Evolutionary conservation across 2,797 vertebrate species (phyloP), one percentile per base, ranked within the genome.

Genomic region (Phoeniculus purpureus): DNA sequence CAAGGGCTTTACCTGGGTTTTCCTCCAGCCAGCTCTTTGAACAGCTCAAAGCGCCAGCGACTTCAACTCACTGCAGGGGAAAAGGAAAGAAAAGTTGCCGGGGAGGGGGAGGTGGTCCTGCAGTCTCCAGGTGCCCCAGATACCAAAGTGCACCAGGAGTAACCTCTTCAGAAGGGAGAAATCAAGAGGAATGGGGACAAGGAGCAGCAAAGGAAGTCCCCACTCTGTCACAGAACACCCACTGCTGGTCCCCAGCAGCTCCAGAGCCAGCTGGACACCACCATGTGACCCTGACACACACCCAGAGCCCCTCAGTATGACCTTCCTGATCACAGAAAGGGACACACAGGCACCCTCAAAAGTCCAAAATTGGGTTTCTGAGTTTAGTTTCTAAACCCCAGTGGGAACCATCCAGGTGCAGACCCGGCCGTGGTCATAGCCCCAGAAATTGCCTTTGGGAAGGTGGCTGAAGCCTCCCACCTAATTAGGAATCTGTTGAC

Each of bases 111-210:
- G n/a, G n/a, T n/a, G n/a, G 58, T 26, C 48, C 86, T 20, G 31
- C 29, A 8, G 5, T 4, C 25, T 2, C 50, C 51, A 3, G 29
- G 5, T 10, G 15, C 50, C 5, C 1, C 0, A 9, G 1, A 7
- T 4, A 19, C 27, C 7, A 8, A 20, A 22, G 29, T 0, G 7
- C 12, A 25, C n/a, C 37, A 17, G 40, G 51, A 83, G 19, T 47
- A 59, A 16, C 6, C n/a, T 25, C 34, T 29, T 26, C 83, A 12
- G n/a, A 32, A 34, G 15, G 22, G 11, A 68, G 23, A 78, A 70
- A 78, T 5, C 0, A 2, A 55, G 25, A 37, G 40, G 26, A 56
- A 27, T 0, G 2, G 45, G 45, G 19, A 45, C 47, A 47, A 15
- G 37, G 1, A 7, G 32, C 37, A 58, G 64, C 27, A n/a, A 83